Base-by-base conservation (phyloP, 2,888 invertebrate species). In the Hylaea fasciaria region DNA sequence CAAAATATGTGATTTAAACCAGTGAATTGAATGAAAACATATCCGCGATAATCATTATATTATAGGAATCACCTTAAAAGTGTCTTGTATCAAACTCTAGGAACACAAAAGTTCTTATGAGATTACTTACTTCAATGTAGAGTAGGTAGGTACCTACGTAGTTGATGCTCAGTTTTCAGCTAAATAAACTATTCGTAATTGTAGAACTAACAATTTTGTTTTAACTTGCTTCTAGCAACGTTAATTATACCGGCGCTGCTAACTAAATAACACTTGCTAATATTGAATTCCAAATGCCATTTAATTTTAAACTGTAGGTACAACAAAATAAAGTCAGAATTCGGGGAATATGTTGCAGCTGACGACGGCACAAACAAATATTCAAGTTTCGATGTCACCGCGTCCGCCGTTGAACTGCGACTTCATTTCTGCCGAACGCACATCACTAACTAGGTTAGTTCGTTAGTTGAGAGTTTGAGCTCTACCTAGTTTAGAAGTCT, bases 401-500 rank as follows among this genome's bases (percentile, higher is more conserved):
- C 44, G 37, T 37, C 32, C 44, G 37, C 28, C 32, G 13, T 61
- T 14, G 41, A 37, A 41, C 46, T 48, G 51, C 45, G 43, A 56
- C 48, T 52, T 57, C 39, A 52, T 53, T 61, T 47, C 46, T 35
- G 41, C 48, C 55, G 55, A 60, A 46, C 16, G 40, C 41, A 55
- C 46, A 44, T 45, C 40, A 40, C 45, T 45, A 40, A 50, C 40
- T 14, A 32, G 32, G 32, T 13, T 50, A 48, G 40, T 59, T 48
- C 22, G 48, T 48, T 48, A 29, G 47, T 43, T 43, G 43, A 5
- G 48, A 48, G 44, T 53, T 59, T 45, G 16, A 49, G 43, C 43
- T 58, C 32, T 32, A 35, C 35, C 32, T 13, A 43, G 41, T 65
- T 65, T 61, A 64, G 51, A 58, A 52, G 68, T 69, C 68, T 9